Conservation (phyloP, 1,140 invertebrate genomes). For the Tetramorium simillimum region DNA sequence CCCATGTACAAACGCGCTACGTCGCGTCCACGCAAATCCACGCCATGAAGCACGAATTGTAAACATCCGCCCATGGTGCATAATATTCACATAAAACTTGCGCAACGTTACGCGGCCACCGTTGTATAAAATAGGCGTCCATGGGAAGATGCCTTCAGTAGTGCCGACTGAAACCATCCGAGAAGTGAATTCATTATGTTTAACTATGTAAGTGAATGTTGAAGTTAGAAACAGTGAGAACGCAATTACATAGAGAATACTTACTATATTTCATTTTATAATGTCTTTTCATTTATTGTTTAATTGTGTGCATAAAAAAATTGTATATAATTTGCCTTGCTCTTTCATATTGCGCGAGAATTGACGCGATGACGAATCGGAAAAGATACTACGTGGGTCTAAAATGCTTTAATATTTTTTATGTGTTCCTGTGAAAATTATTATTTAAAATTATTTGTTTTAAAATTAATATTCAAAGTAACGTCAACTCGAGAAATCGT, state of each 20-base stretch:
- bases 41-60: slow-evolving; percentile 74
- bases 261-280: not conserved
- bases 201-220: slow-evolving; percentile 57
- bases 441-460: not conserved
- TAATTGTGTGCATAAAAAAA: not conserved
- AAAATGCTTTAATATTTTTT: slow-evolving; percentile 2
- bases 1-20: slow-evolving; percentile 60
- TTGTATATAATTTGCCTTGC: not conserved
- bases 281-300: not conserved
- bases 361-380: not conserved
- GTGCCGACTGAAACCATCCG: not conserved
- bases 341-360: not conserved
- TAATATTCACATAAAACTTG: slow-evolving; percentile 75
- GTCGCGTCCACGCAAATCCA: slow-evolving; percentile 41
- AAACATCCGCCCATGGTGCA: slow-evolving; percentile 76
- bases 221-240: not conserved
- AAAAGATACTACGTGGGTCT: not conserved
- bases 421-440: not conserved
- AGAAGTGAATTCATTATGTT: slow-evolving; percentile 55
- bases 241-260: not conserved
- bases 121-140: slow-evolving; percentile 75
- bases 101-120: slow-evolving; percentile 56
- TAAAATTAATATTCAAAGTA: not conserved
- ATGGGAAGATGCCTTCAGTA: slow-evolving; percentile 67
- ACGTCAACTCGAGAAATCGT: not conserved